phyloP scores from a whole-genome alignment of 2,888 invertebrate genomes.

The Piscicola geometra region DNA sequence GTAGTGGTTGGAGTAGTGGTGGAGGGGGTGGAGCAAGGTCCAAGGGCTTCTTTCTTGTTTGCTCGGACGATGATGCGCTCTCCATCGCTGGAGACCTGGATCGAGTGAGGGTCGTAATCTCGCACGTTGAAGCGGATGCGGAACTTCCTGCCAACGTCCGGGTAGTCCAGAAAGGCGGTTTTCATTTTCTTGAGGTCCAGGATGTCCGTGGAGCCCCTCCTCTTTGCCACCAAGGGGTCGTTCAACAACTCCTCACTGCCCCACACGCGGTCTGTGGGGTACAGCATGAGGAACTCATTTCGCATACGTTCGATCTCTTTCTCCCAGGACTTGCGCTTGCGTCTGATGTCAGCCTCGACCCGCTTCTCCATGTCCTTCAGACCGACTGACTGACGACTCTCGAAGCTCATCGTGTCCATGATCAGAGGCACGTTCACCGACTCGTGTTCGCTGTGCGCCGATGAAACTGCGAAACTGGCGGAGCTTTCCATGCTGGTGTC shows the following conservation, averaged over 20 bases:
- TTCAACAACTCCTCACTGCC: conserved; percentile 42
- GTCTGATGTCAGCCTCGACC: conserved; percentile 41
- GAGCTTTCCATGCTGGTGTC: too few species aligned
- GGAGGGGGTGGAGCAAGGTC: background rate
- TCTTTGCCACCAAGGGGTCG: conserved; percentile 42
- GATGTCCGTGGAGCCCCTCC: conserved; percentile 44
- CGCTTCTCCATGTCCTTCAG: conserved; percentile 43
- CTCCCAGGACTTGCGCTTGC: conserved; percentile 43
- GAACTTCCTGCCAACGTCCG: conserved; percentile 42
- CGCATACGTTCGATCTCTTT: conserved; percentile 43
- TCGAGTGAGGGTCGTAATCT: conserved; percentile 37
- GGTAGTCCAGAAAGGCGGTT: conserved; percentile 43
- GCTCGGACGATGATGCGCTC: conserved; percentile 42
- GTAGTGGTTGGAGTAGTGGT: background rate
- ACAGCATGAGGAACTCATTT: conserved; percentile 42
- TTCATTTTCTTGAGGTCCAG: conserved; percentile 43
- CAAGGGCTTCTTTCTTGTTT: conserved; percentile 31
- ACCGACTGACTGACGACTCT: conserved; percentile 39
- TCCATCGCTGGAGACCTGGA: conserved; percentile 40
- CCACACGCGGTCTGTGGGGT: conserved; percentile 42
- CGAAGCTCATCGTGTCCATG: conserved; percentile 41
- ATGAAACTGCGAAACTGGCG: too few species aligned
- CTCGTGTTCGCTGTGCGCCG: background rate
- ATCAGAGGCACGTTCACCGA: conserved; percentile 39
- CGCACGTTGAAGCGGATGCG: conserved; percentile 43